A percentile compares a stretch with the other conserved stretches of the same genome.
phyloP scores from a whole-genome alignment of 2,888 invertebrate genomes.

The Rutpela maculata region DNA sequence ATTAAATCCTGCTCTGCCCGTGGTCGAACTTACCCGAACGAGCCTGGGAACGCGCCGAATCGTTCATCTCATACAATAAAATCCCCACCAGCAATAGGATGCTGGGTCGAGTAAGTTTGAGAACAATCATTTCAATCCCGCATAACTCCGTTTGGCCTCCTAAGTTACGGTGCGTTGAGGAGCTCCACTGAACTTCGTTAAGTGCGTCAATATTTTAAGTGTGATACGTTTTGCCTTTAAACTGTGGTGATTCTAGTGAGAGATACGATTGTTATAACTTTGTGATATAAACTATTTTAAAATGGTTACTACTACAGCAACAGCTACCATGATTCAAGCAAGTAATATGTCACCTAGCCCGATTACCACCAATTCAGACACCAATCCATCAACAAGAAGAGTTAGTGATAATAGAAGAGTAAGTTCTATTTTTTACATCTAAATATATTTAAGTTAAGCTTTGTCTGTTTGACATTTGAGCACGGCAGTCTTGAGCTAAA shows the following conservation, averaged over 20 bases:
- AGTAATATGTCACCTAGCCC: conserved; percentile 48
- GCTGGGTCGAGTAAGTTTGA: conserved; percentile 49
- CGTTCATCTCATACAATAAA: conserved; percentile 60
- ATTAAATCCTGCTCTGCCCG: conserved; percentile 48
- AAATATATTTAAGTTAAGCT: not conserved
- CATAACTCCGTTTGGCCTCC: conserved; percentile 46
- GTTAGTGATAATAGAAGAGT: conserved; percentile 67
- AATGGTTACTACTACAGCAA: conserved; percentile 54
- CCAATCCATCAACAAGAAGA: conserved; percentile 51
- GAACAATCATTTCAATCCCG: conserved; percentile 45
- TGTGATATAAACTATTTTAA: conserved; percentile 34
- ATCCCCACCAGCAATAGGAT: conserved; percentile 49
- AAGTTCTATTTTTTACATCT: conserved; percentile 43
- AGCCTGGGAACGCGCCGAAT: conserved; percentile 68
- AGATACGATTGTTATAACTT: conserved; percentile 17
- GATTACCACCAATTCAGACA: conserved; percentile 39
- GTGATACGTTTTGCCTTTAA: not conserved
- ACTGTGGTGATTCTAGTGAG: not conserved
- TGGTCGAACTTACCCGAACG: conserved; percentile 58
- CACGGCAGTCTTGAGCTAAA: conserved; percentile 58
- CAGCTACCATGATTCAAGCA: conserved; percentile 50
- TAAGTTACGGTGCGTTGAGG: conserved; percentile 16
- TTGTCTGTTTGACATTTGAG: conserved; percentile 50
- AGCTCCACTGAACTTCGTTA: conserved; percentile 13
- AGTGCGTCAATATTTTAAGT: conserved; percentile 17